These are phyloP conservation scores for Acanthaster planci DNA, from an alignment of 35 echinoderm and acorn worm species.

Conservation along the genomic window DNA sequence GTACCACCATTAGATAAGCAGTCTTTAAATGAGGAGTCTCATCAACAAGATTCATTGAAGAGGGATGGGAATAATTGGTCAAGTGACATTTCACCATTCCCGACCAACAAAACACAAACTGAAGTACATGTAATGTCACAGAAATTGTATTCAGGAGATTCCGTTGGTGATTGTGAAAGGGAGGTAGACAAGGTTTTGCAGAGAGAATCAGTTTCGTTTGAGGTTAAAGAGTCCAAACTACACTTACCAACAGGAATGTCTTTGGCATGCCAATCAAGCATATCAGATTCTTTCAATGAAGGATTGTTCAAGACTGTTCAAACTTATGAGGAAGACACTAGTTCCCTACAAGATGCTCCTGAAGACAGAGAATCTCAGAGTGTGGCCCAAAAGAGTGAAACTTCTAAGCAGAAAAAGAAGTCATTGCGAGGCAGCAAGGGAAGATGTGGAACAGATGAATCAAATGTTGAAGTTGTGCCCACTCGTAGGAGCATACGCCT, in stretches of 20 bases:
- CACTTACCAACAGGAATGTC: not conserved
- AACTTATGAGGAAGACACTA: not conserved
- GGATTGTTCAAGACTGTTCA: not conserved
- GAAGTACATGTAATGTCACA: no score
- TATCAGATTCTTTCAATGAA: not conserved
- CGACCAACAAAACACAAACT: no score
- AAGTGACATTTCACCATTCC: no score
- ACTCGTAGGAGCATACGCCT: constrained; percentile 21
- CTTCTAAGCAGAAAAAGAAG: not conserved
- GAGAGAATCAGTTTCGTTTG: not conserved
- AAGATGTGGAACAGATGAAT: not conserved
- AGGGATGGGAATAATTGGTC: no score
- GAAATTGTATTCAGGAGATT: no score
- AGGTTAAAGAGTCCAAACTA: not conserved
- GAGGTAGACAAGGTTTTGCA: not conserved
- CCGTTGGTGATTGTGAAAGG: no score
- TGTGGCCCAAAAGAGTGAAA: not conserved
- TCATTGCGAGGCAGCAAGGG: not conserved
- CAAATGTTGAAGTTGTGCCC: not conserved
- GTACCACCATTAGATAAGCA: not conserved
- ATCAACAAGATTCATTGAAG: no score
- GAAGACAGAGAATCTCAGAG: not conserved
- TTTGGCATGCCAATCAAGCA: not conserved
- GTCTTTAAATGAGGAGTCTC: not conserved
- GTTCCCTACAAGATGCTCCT: not conserved